Evolutionary conservation across 1,140 invertebrate species (phyloP), one percentile per base, ranked within the genome.

Genomic region (Amphibalanus amphitrite): DNA sequence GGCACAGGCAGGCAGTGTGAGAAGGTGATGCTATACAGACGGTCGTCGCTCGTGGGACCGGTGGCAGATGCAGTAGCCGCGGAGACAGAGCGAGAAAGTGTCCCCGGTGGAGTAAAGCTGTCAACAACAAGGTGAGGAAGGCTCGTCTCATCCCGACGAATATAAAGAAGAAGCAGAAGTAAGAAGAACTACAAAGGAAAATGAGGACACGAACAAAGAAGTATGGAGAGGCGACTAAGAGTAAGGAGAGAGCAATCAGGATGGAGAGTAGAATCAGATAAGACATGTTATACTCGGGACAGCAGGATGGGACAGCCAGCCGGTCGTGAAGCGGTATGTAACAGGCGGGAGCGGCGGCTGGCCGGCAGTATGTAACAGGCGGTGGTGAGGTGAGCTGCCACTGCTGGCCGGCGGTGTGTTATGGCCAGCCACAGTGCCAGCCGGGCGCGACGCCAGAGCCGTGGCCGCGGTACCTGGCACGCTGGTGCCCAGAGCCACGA

Each of bases 401-500:
- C 10, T 1, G 47, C 13, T 59, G 47, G 17, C 47, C 10, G 13
- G 47, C 47, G 47, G 20, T 23, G 13, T 1, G 13, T 30, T 65
- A 25, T 4, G 10, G 47, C 47, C 4, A 15, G 33, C 4, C 33
- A 15, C 33, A 15, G 33, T 15, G 33, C 33, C 33, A 65, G 26
- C 64, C 25, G 64, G n/a, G 17, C 10, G 10, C 64, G n/a, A 71
- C n/a, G n/a, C n/a, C n/a, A 23, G 64, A 6, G 26, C 64, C 6
- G 23, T 23, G 64, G 64, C 64, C 64, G 26, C 64, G 6, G 59
- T 81, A 87, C 86, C 86, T 82, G 86, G 86, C 71, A 87, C 80
- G 78, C 84, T 85, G 33, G 86, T 87, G 71, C 86, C 86, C 20
- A 87, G 77, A 69, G 86, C 86, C 26, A 87, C 86, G 74, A 89